Conservation (phyloP, 2,888 invertebrate species). For the Trissoscelio sp. region DNA sequence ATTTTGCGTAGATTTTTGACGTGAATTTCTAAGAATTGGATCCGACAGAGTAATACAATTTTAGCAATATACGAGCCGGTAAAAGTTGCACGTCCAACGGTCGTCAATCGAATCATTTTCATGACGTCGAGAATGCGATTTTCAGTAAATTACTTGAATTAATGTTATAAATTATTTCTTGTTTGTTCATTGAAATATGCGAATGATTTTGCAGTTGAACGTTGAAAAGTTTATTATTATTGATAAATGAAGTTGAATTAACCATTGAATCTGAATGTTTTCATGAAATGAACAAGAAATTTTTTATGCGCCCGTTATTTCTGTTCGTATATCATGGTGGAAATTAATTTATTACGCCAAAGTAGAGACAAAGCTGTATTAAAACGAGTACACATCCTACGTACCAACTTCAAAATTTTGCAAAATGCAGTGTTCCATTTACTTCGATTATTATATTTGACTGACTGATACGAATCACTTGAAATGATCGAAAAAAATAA, state of each 20-base stretch:
- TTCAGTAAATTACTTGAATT: conserved; percentile 42
- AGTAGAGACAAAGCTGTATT: conserved; percentile 16
- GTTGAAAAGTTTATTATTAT: conserved; percentile 42
- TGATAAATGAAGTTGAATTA: too few species aligned
- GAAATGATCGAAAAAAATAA: conserved; percentile 42
- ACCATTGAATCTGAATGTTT: conserved; percentile 13
- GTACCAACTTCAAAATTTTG: conserved; percentile 41
- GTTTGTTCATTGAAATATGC: conserved; percentile 27
- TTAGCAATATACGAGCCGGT: conserved; percentile 58
- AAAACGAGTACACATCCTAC: conserved; percentile 12
- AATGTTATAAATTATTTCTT: conserved; percentile 39
- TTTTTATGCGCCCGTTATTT: conserved; percentile 29
- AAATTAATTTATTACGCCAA: conserved; percentile 67
- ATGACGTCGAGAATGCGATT: conserved; percentile 56
- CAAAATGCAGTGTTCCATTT: conserved; percentile 43
- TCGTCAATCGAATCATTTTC: conserved; percentile 60
- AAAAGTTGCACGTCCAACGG: conserved; percentile 66
- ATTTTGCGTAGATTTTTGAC: conserved; percentile 51
- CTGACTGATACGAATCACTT: conserved; percentile 57
- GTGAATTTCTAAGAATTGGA: conserved; percentile 38
- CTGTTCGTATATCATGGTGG: conserved; percentile 60
- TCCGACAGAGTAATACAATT: conserved; percentile 48
- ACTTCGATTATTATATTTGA: conserved; percentile 52
- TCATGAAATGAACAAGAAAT: conserved; percentile 27
- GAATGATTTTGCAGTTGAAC: conserved; percentile 26